These are phyloP conservation scores for Patella pellucida DNA, from an alignment of 2,888 invertebrate genomes.

Conservation along the genomic window DNA sequence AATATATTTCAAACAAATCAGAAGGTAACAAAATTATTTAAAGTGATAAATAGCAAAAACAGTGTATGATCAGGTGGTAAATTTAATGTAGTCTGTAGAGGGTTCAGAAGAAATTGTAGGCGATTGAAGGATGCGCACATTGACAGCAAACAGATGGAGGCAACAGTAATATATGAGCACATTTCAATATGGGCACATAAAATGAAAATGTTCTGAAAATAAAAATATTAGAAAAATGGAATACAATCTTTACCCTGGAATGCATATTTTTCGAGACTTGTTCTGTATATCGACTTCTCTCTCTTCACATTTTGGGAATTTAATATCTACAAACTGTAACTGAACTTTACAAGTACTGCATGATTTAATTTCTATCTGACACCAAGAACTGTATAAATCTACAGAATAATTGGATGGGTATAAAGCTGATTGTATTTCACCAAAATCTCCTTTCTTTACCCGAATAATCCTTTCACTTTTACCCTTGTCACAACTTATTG, in stretches of 20 bases:
- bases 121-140: not conserved
- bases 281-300: not conserved
- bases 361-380: conserved; percentile 56
- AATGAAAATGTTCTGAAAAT: not conserved
- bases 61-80: not conserved
- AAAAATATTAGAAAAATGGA: not conserved
- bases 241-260: conserved; percentile 48
- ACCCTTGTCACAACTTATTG: conserved; percentile 41
- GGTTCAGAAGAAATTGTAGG: not conserved
- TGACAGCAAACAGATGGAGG: not conserved
- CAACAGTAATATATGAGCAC: not conserved
- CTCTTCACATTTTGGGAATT: conserved; percentile 49
- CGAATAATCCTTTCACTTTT: conserved; percentile 38
- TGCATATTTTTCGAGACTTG: conserved; percentile 35
- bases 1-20: not conserved
- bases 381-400: conserved; percentile 47
- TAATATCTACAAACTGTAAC: conserved; percentile 48
- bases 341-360: conserved; percentile 61
- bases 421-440: conserved; percentile 47
- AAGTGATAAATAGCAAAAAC: not conserved
- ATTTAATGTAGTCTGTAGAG: not conserved
- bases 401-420: conserved; percentile 51
- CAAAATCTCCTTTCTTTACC: conserved; percentile 55
- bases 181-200: not conserved
- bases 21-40: not conserved